Conservation (phyloP, 2,113 vertebrate species). For the Rhabdomys dilectus region DNA sequence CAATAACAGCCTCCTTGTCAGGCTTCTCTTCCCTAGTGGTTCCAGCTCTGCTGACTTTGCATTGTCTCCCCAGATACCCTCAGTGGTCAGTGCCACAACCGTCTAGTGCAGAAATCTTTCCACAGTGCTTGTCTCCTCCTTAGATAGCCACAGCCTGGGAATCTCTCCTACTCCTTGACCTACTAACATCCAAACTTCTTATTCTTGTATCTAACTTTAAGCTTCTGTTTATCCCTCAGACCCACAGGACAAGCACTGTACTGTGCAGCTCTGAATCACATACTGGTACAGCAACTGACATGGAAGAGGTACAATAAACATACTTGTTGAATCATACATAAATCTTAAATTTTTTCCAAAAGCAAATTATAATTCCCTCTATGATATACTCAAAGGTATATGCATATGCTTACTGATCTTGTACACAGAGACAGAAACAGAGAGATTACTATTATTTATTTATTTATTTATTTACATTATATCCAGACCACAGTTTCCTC, state of each 20-base stretch:
- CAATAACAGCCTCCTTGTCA: too few relatives aligned
- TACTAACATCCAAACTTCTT: background rate
- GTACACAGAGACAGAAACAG: background rate
- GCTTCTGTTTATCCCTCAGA: background rate
- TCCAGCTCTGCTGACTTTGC: background rate
- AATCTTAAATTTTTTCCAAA: conserved; percentile 28
- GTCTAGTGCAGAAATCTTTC: background rate
- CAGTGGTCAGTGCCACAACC: background rate
- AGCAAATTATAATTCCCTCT: background rate
- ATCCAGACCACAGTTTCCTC: background rate
- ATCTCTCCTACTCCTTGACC: background rate
- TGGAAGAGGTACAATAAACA: background rate
- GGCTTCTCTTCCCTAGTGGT: background rate
- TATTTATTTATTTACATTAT: background rate
- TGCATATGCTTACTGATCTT: background rate
- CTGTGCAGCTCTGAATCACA: conserved; percentile 30
- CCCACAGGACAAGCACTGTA: background rate
- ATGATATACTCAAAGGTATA: background rate
- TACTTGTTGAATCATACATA: conserved; percentile 20
- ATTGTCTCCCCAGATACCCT: background rate
- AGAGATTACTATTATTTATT: background rate
- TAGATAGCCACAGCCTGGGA: background rate
- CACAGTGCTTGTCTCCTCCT: background rate
- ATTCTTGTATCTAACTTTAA: background rate
- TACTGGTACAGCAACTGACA: background rate